phyloP scores from a whole-genome alignment of 2,888 invertebrate genomes.

The Mythimna ferrago region DNA sequence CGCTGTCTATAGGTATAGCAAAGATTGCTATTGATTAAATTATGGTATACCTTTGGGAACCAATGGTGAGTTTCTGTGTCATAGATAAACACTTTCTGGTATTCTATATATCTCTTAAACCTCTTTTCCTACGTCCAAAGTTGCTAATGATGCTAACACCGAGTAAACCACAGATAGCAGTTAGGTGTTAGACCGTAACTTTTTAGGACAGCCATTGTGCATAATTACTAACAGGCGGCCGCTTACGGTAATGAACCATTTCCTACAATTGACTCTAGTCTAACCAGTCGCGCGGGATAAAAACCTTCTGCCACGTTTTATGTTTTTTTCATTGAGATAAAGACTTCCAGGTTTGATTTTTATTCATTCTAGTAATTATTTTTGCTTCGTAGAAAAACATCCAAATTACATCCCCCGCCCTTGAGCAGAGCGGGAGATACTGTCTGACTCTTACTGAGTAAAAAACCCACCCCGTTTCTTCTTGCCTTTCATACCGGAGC shows the following conservation, averaged over 20 bases:
- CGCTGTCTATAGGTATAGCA: no score
- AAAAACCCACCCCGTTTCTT: no score
- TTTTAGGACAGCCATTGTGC: slow-evolving; percentile 49
- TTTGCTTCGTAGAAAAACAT: no score
- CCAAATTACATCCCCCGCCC: no score
- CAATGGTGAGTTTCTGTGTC: background rate
- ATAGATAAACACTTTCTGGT: slow-evolving; percentile 4
- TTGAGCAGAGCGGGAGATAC: no score
- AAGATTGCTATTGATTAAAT: no score
- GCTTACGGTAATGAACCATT: slow-evolving; percentile 54
- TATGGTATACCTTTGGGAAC: background rate
- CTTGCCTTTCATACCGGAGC: no score
- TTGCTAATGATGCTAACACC: slow-evolving; percentile 39
- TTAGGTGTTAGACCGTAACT: slow-evolving; percentile 43
- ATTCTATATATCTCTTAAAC: slow-evolving; percentile 12
- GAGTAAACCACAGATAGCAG: slow-evolving; percentile 41
- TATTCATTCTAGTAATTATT: background rate
- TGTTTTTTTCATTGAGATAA: slow-evolving; percentile 15
- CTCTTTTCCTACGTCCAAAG: slow-evolving; percentile 21
- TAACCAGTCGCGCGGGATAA: slow-evolving; percentile 21
- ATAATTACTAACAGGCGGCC: slow-evolving; percentile 47
- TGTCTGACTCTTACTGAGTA: no score
- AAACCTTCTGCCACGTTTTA: slow-evolving; percentile 2
- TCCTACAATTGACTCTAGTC: slow-evolving; percentile 47
- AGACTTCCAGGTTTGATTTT: slow-evolving; percentile 7